phyloP scores from a whole-genome alignment of 1,140 invertebrate genomes.

The Dreissena polymorpha region DNA sequence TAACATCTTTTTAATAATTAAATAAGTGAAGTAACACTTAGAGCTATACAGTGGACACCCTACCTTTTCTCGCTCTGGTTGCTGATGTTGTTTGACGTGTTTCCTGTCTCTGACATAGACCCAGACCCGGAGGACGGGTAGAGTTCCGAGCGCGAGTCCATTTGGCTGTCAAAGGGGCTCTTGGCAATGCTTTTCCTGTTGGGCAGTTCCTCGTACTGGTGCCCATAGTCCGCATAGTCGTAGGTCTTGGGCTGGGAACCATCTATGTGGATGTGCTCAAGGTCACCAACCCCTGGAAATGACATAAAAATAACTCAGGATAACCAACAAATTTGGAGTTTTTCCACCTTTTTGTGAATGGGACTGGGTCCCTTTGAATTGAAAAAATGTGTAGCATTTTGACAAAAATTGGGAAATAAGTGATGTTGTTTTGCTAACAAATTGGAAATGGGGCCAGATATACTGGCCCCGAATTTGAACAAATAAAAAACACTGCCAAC shows the following conservation, averaged over 20 bases:
- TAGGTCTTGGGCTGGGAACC: slow-evolving; percentile 39
- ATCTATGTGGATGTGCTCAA: slow-evolving; percentile 43
- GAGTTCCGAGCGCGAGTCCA: slow-evolving; percentile 34
- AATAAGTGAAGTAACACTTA: neutral
- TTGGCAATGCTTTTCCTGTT: slow-evolving; percentile 46
- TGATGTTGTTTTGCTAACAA: neutral
- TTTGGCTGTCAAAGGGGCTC: slow-evolving; percentile 20
- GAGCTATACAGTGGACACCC: neutral
- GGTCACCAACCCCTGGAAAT: slow-evolving; percentile 48
- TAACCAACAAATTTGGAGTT: neutral
- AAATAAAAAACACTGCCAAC: too few relatives aligned
- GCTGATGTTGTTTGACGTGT: slow-evolving; percentile 24
- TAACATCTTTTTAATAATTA: neutral
- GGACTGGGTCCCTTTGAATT: neutral
- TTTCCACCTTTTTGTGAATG: neutral
- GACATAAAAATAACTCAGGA: neutral
- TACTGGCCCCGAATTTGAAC: too few relatives aligned
- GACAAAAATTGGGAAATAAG: neutral
- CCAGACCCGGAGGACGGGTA: slow-evolving; percentile 45
- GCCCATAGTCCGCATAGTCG: slow-evolving; percentile 54
- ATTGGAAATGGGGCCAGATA: too few relatives aligned
- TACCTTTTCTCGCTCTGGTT: slow-evolving; percentile 44
- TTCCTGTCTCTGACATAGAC: slow-evolving; percentile 29
- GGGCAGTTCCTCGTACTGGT: slow-evolving; percentile 53
- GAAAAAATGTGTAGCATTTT: neutral